Conservation (phyloP, 2,888 invertebrate genomes). For the Loripinus fragilis region DNA sequence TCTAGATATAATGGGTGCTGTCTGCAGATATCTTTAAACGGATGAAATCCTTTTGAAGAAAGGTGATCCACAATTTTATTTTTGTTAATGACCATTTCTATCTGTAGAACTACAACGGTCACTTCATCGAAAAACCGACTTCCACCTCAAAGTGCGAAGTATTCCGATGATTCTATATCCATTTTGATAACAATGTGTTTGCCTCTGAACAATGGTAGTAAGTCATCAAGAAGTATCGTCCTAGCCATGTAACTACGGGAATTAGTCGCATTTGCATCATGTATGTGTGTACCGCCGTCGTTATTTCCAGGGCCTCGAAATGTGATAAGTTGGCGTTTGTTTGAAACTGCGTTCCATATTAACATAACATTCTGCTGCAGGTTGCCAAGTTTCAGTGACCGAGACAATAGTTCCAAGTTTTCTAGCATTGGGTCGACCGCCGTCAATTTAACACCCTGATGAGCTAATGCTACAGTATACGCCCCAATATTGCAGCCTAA, state of each 20-base stretch:
- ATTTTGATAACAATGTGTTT: conserved; percentile 24
- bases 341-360: conserved; percentile 53
- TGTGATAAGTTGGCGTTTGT: conserved; percentile 21
- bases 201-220: no score
- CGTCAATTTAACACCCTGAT: conserved; percentile 30
- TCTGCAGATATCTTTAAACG: no score
- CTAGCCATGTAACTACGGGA: not conserved
- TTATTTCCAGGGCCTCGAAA: conserved; percentile 35
- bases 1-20: no score
- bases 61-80: no score
- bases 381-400: no score
- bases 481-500: conserved; percentile 48
- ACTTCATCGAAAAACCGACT: conserved; percentile 21
- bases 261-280: no score
- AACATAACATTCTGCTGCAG: conserved; percentile 34
- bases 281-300: conserved; percentile 47
- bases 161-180: conserved; percentile 14
- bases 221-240: conserved; percentile 27
- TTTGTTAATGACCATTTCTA: no score
- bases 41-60: no score
- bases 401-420: conserved; percentile 34
- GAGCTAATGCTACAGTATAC: conserved; percentile 35
- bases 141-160: conserved; percentile 3
- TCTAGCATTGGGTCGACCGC: conserved; percentile 42
- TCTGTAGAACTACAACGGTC: conserved; percentile 5